These are phyloP conservation scores for Syndactyla subalaris DNA, from an alignment of 2,797 vertebrate species.

Conservation along the genomic window DNA sequence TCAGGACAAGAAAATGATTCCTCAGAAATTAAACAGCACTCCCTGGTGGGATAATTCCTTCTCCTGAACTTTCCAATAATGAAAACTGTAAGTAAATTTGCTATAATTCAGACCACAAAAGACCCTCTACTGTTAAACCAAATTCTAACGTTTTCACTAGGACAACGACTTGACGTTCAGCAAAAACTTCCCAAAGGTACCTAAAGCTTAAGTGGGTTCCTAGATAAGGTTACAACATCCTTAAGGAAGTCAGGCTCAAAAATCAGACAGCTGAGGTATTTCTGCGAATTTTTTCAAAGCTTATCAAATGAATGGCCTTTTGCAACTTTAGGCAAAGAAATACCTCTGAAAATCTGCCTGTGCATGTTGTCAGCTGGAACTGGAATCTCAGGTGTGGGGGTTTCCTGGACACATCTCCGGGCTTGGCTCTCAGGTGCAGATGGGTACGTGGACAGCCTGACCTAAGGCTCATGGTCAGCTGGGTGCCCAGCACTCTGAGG, in stretches of 20 bases:
- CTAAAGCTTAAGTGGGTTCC: background rate
- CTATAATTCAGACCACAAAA: constrained; percentile 40
- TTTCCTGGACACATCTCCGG: background rate
- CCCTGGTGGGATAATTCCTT: constrained; percentile 61
- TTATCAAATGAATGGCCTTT: background rate
- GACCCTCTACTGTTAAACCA: constrained; percentile 22
- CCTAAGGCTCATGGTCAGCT: background rate
- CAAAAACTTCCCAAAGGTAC: background rate
- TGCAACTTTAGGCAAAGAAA: background rate
- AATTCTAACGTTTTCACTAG: background rate
- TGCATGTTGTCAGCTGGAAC: rapidly evolving
- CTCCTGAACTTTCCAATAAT: constrained; percentile 44
- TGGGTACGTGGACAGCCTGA: background rate
- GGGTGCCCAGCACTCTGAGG: background rate
- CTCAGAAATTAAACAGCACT: constrained; percentile 68
- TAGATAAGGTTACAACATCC: background rate
- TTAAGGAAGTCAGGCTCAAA: background rate
- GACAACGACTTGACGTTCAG: background rate
- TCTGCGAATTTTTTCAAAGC: background rate
- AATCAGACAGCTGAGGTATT: background rate
- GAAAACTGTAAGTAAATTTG: constrained; percentile 45
- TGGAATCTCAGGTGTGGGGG: background rate
- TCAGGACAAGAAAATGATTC: constrained; percentile 48
- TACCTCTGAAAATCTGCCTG: background rate
- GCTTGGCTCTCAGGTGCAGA: background rate